Conservation (phyloP, 2,113 vertebrate species). For the Marmota flaviventris region DNA sequence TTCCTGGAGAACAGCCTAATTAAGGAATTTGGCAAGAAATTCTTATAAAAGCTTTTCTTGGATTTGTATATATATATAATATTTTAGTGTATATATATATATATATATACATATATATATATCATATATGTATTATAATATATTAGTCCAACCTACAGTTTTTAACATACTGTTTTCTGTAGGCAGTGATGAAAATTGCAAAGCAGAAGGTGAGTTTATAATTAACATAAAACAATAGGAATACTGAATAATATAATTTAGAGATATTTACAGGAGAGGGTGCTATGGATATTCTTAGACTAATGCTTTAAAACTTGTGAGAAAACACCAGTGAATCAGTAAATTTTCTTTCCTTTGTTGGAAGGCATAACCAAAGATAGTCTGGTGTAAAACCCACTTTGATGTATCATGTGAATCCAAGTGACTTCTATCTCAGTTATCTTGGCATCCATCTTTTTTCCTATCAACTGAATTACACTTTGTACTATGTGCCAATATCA, state of each 20-base stretch:
- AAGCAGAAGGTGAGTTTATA: neutral
- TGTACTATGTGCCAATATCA: neutral
- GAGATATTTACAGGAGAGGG: neutral
- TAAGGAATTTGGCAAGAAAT: neutral
- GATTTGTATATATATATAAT: neutral
- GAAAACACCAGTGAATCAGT: neutral
- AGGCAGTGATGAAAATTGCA: neutral
- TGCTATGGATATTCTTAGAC: neutral
- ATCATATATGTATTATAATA: neutral
- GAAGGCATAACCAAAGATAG: neutral
- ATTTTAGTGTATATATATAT: too few species aligned
- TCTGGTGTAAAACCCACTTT: neutral
- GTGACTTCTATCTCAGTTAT: neutral
- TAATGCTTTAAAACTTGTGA: constrained; percentile 40
- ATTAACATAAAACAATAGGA: neutral
- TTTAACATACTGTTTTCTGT: neutral
- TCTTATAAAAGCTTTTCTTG: neutral
- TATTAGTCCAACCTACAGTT: neutral
- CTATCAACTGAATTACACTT: neutral
- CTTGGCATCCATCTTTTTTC: neutral
- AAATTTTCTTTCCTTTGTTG: neutral
- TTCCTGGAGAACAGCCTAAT: neutral
- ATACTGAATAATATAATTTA: neutral
- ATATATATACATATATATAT: too few species aligned
- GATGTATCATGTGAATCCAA: neutral